Base-by-base conservation (phyloP, 2,888 invertebrate genomes). In the Drosophila sordidapex region DNA sequence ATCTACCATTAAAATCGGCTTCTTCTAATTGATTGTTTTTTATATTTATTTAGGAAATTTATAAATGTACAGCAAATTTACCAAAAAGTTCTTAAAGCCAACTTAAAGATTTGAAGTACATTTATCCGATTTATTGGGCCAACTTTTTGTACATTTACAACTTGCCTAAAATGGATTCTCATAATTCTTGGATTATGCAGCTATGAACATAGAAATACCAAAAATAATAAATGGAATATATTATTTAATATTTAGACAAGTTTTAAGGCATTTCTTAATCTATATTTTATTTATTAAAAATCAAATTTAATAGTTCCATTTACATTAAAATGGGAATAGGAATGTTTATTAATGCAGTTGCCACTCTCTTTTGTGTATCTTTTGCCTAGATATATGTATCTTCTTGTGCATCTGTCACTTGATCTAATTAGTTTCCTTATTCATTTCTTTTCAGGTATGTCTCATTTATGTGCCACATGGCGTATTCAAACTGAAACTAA, bases 381-480 rank as follows among this genome's bases (percentile, higher is more conserved):
- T 15, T 25, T 25, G 15, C 46, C 15, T 4, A 1, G 1, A 46
- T 21, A 11, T 2, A 21, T 0, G 36, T 36, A 36, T 21, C 1
- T n/a, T 1, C 5, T 33, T 31, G 38, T 51, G 15, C 21, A 36
- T 40, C 35, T 38, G 31, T 35, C 29, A 60, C 31, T 54, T 63
- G 33, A 58, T 51, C 74, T 76, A 58, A 76, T 76, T 48, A 43
- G 27, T 62, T 40, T 25, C 0, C 40, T 35, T 35, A n/a, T 46
- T 48, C 11, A 7, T 77, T 48, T 76, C 54, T 31, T 77, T 79
- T 18, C 78, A 79, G 78, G 78, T 79, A 77, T 69, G 81, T 81
- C n/a, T 77, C 21, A 48, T 60, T 60, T 27, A 43, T 48, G 13
- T 63, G 59, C 54, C 38, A 21, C 35, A 59, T 10, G 27, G 18